Evolutionary conservation across 2,888 invertebrate genomes (phyloP).

Genomic region (Latrodectus hesperus): DNA sequence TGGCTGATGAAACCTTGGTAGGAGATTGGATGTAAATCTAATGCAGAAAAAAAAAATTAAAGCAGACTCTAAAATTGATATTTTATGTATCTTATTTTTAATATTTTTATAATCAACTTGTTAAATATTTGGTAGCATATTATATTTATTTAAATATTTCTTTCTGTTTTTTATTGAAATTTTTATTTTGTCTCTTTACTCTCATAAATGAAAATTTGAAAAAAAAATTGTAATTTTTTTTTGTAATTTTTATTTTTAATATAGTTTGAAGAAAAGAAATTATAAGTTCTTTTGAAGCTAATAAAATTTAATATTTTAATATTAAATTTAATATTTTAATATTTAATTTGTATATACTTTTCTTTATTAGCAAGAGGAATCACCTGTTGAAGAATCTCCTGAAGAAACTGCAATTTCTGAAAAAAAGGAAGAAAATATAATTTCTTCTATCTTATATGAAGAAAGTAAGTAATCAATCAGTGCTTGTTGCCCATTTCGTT

Average conservation of each 20-base stretch:
- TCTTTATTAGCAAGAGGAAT: slow-evolving; percentile 44
- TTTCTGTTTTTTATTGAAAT: not conserved
- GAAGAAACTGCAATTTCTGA: slow-evolving; percentile 39
- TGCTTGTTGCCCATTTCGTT: too few relatives aligned
- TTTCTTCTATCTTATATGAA: slow-evolving; percentile 63
- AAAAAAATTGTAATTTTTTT: too few relatives aligned
- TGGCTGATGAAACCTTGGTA: not conserved
- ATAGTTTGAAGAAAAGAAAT: too few relatives aligned
- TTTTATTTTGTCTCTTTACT: not conserved
- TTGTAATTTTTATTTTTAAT: too few relatives aligned
- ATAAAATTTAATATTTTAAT: too few relatives aligned
- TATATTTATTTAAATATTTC: not conserved
- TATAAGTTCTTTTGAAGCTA: too few relatives aligned
- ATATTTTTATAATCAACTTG: not conserved
- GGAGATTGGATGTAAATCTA: not conserved
- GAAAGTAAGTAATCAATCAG: slow-evolving; percentile 39
- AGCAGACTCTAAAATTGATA: not conserved
- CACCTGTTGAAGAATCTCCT: slow-evolving; percentile 55
- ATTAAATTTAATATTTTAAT: not conserved
- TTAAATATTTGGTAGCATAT: not conserved
- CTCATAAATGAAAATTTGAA: not conserved
- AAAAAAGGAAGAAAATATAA: slow-evolving; percentile 38
- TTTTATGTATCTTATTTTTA: not conserved
- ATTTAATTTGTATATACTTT: not conserved
- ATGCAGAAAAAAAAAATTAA: not conserved